Evolutionary conservation across 2,888 invertebrate species (phyloP).

Genomic region (Trichacis sp.): DNA sequence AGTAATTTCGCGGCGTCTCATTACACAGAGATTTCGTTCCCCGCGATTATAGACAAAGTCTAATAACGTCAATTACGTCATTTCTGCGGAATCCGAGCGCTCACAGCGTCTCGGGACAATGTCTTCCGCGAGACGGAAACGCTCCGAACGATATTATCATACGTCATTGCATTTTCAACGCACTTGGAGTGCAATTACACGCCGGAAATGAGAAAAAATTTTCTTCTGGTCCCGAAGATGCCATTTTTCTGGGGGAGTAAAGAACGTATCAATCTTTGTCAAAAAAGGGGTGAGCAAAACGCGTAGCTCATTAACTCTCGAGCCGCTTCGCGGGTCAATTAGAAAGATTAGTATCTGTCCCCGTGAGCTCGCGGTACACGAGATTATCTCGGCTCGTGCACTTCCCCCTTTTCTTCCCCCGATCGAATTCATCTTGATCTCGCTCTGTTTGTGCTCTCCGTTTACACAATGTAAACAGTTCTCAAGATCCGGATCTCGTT

Average conservation of each 20-base stretch:
- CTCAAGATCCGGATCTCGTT: background rate
- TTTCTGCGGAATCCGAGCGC: constrained; percentile 60
- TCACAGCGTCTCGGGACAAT: constrained; percentile 54
- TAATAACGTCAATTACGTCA: constrained; percentile 66
- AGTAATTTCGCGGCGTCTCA: constrained; percentile 60
- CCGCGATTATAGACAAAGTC: constrained; percentile 53
- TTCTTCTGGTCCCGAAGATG: background rate
- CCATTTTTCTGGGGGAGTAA: background rate
- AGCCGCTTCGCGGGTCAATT: constrained; percentile 36
- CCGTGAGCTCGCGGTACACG: constrained; percentile 14
- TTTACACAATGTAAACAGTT: constrained; percentile 3
- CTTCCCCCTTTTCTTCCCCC: constrained; percentile 3
- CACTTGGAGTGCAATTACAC: constrained; percentile 6
- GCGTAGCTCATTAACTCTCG: background rate
- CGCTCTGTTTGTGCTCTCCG: background rate
- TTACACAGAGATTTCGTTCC: constrained; percentile 56
- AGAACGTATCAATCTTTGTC: constrained; percentile 25
- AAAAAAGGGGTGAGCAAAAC: background rate
- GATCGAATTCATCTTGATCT: constrained; percentile 6
- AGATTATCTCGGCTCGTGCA: constrained; percentile 18
- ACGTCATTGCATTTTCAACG: constrained; percentile 9
- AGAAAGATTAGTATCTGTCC: constrained; percentile 32
- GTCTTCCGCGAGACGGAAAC: constrained; percentile 36
- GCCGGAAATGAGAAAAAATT: background rate
- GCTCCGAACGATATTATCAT: constrained; percentile 19